These are phyloP conservation scores for Leucophora obtusa DNA, from an alignment of 2,888 invertebrate species.

Conservation along the genomic window DNA sequence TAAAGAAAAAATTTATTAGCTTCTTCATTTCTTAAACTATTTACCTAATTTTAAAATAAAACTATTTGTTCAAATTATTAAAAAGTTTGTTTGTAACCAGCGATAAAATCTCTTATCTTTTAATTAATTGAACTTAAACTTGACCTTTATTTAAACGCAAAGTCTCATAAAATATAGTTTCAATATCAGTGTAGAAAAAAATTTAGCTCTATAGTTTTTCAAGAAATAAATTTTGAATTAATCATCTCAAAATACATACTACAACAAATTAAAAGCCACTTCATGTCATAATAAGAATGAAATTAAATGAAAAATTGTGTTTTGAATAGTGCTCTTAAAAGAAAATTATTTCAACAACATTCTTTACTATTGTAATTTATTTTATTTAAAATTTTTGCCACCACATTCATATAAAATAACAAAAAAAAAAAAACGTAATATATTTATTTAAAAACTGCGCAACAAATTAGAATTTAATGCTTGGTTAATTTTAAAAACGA, in stretches of 20 bases:
- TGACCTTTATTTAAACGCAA: slow-evolving; percentile 27
- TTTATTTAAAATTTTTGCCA: not conserved
- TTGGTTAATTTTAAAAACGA: slow-evolving; percentile 34
- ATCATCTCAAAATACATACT: slow-evolving; percentile 4
- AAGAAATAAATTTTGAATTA: slow-evolving; percentile 4
- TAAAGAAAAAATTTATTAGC: too few relatives aligned
- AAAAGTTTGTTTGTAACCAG: too few relatives aligned
- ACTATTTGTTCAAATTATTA: too few relatives aligned
- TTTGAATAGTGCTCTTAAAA: not conserved
- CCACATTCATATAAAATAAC: not conserved
- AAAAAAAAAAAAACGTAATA: not conserved
- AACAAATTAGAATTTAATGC: slow-evolving; percentile 42
- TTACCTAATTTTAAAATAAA: not conserved
- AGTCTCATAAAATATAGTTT: not conserved
- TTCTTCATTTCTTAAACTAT: not conserved
- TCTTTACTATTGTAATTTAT: slow-evolving; percentile 13
- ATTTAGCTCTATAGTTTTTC: not conserved
- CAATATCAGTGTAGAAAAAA: not conserved
- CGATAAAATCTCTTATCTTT: slow-evolving; percentile 21
- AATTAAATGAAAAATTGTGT: not conserved
- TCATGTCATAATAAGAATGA: not conserved
- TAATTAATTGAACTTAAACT: slow-evolving; percentile 45
- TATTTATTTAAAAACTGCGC: slow-evolving; percentile 36
- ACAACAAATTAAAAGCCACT: slow-evolving; percentile 7
- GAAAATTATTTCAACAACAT: slow-evolving; percentile 7